Conservation (phyloP, 2,888 invertebrate species). For the Noctua fimbriata region DNA sequence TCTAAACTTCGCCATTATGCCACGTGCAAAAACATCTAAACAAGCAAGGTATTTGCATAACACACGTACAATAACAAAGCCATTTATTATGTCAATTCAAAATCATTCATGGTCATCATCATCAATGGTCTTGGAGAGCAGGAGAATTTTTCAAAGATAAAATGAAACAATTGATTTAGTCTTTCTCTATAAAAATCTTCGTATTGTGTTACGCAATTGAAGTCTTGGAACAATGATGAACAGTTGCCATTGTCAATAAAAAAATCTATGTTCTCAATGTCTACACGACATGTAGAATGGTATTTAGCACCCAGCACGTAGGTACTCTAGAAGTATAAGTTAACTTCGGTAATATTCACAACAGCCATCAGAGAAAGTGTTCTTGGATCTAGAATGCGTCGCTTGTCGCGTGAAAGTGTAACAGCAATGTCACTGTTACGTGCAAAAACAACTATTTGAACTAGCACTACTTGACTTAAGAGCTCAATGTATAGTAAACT, state of each 20-base stretch:
- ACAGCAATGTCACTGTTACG: conserved; percentile 30
- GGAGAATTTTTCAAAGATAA: background rate
- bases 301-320: background rate
- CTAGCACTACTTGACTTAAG: no score
- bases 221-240: background rate
- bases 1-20: background rate
- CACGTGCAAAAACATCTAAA: background rate
- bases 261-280: background rate
- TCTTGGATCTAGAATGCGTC: conserved; percentile 36
- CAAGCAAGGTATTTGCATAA: background rate
- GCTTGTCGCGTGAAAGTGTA: conserved; percentile 55
- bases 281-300: background rate
- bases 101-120: no score
- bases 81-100: background rate
- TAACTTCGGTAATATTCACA: conserved; percentile 21
- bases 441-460: conserved; percentile 8
- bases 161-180: background rate
- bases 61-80: background rate
- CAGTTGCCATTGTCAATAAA: background rate
- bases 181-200: background rate
- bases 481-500: conserved; percentile 20
- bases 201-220: background rate
- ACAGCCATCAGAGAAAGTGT: conserved; percentile 45
- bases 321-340: background rate
- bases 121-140: background rate